Evolutionary conservation across 2,888 invertebrate species (phyloP).

Genomic region (Drosophila monieri): DNA sequence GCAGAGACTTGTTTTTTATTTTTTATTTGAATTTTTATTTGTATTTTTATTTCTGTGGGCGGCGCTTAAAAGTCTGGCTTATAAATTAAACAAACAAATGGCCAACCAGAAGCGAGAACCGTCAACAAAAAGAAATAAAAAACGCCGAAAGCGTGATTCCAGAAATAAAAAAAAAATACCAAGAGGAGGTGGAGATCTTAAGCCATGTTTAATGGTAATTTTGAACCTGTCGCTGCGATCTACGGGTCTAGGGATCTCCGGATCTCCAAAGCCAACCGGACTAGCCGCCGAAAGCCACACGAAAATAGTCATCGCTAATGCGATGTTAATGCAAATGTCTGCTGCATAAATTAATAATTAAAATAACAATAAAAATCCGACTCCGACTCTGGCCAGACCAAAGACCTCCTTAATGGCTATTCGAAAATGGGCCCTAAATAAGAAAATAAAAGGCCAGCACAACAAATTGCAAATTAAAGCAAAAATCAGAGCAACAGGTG

Average conservation of each 20-base stretch:
- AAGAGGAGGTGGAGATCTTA: not conserved
- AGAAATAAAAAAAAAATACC: not conserved
- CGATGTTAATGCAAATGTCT: conserved; percentile 70
- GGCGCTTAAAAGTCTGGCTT: conserved; percentile 60
- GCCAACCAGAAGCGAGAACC: conserved; percentile 56
- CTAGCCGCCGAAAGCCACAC: conserved; percentile 13
- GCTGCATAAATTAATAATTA: conserved; percentile 76
- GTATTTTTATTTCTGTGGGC: conserved; percentile 48
- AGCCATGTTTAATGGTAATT: conserved; percentile 23
- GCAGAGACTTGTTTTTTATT: not conserved
- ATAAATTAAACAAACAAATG: conserved; percentile 72
- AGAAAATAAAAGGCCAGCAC: not conserved
- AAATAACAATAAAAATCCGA: conserved; percentile 55
- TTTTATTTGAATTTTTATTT: too few relatives aligned
- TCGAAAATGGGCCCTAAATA: conserved; percentile 33
- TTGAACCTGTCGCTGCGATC: conserved; percentile 58
- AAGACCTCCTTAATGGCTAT: conserved; percentile 40
- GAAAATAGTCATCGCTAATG: conserved; percentile 58
- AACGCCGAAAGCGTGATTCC: not conserved
- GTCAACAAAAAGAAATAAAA: not conserved
- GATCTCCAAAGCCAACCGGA: not conserved
- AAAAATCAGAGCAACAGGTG: conserved; percentile 32
- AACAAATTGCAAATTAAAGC: too few relatives aligned
- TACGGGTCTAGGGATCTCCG: not conserved
- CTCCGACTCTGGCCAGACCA: conserved; percentile 25